These are phyloP conservation scores for Drosophila yooni DNA, from an alignment of 2,888 invertebrate species.

Conservation along the genomic window DNA sequence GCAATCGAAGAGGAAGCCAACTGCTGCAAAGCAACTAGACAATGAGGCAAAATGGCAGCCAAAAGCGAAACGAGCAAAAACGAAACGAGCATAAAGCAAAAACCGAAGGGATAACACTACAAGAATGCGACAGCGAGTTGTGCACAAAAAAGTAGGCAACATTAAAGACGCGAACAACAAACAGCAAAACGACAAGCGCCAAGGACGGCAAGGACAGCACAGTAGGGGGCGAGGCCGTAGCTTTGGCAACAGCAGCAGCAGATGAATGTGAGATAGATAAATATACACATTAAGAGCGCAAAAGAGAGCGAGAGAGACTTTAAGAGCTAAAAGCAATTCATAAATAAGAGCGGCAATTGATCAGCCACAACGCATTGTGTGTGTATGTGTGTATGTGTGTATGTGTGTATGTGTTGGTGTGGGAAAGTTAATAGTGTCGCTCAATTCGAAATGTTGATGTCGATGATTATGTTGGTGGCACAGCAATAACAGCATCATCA, in stretches of 20 bases:
- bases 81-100: constrained; percentile 54
- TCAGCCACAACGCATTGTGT: constrained; percentile 40
- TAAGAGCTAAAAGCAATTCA: constrained; percentile 30
- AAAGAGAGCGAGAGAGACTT: background rate
- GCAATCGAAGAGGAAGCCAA: constrained; percentile 60
- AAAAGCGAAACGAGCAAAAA: constrained; percentile 42
- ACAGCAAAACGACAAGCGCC: constrained; percentile 24
- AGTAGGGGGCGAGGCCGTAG: constrained; percentile 42
- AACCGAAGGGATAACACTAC: constrained; percentile 51
- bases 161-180: constrained; percentile 50
- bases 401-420: background rate
- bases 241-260: constrained; percentile 35
- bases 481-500: constrained; percentile 25
- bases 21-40: constrained; percentile 71
- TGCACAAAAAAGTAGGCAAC: constrained; percentile 28
- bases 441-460: constrained; percentile 75
- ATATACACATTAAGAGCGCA: background rate
- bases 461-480: constrained; percentile 76
- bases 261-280: constrained; percentile 2
- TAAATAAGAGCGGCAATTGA: constrained; percentile 61
- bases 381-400: background rate
- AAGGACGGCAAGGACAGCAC: constrained; percentile 48
- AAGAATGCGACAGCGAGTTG: constrained; percentile 35
- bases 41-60: constrained; percentile 73
- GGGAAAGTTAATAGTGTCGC: constrained; percentile 62